These are phyloP conservation scores for Adoxophyes honmai DNA, from an alignment of 1,140 invertebrate genomes.

Conservation along the genomic window DNA sequence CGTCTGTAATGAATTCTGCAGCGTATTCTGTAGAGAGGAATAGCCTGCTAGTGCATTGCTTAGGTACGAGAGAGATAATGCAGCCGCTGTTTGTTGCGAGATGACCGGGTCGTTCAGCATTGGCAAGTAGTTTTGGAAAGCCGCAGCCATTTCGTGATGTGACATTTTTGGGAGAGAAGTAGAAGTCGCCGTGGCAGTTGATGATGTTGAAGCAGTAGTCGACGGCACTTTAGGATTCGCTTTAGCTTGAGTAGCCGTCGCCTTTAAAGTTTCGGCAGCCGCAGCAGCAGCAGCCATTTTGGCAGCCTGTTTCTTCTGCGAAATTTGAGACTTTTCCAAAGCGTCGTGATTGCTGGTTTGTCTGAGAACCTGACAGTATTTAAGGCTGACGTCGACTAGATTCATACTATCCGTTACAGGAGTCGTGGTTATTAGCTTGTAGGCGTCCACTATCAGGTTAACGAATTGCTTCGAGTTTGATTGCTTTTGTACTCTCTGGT, in stretches of 20 bases:
- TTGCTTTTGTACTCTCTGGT: conserved; percentile 80
- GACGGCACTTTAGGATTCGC: conserved; percentile 26
- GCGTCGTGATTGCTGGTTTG: conserved; percentile 51
- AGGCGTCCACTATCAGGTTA: conserved; percentile 80
- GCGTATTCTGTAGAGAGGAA: conserved; percentile 38
- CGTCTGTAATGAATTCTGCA: conserved; percentile 48
- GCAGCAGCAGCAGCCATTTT: conserved; percentile 42
- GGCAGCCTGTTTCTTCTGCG: conserved; percentile 50
- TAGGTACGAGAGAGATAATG: conserved; percentile 53
- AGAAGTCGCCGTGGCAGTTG: conserved; percentile 14
- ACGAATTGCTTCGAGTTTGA: conserved; percentile 78
- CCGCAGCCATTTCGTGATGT: conserved; percentile 50
- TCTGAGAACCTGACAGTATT: conserved; percentile 59
- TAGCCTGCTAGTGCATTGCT: conserved; percentile 55
- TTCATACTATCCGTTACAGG: conserved; percentile 58
- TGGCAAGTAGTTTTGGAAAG: conserved; percentile 59
- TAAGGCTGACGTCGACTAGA: conserved; percentile 66
- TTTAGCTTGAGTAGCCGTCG: conserved; percentile 2
- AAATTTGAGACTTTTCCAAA: conserved; percentile 47
- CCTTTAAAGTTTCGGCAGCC: conserved; percentile 9
- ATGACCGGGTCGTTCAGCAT: conserved; percentile 54
- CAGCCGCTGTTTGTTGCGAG: conserved; percentile 53
- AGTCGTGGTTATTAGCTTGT: conserved; percentile 69
- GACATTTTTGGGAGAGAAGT: conserved; percentile 52
- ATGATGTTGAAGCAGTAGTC: conserved; percentile 30